These are phyloP conservation scores for Anorthoa munda DNA, from an alignment of 2,888 invertebrate species.

Conservation along the genomic window DNA sequence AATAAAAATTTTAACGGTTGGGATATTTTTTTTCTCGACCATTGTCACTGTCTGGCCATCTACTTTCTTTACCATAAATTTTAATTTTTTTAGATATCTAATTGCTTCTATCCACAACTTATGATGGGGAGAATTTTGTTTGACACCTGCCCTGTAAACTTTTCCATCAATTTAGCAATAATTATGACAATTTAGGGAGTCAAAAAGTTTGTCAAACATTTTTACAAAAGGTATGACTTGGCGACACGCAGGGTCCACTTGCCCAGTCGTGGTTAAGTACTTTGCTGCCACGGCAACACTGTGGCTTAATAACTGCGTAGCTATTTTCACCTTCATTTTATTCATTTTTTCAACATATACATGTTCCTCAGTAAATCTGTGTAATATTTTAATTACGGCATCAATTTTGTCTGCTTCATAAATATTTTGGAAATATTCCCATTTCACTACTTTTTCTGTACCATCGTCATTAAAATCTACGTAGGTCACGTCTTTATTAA, in stretches of 20 bases:
- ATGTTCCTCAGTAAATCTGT: neutral
- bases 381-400: neutral
- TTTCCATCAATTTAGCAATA: neutral
- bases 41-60: neutral
- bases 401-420: neutral
- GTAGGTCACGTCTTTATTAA: neutral
- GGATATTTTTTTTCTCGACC: neutral
- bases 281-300: neutral
- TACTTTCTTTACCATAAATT: neutral
- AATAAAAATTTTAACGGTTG: neutral
- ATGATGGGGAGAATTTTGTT: neutral
- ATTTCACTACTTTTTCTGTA: neutral
- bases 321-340: neutral
- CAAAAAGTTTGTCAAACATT: too few species aligned
- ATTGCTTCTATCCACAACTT: neutral
- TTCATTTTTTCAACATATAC: neutral
- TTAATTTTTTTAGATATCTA: neutral
- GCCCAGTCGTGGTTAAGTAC: too few species aligned
- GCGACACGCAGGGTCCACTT: too few species aligned
- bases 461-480: neutral
- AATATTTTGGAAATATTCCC: neutral
- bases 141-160: neutral
- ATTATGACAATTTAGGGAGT: too few species aligned
- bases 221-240: too few species aligned
- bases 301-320: neutral